These are phyloP conservation scores for Rhabdomys pumilio DNA, from an alignment of 2,797 vertebrate genomes.

Conservation along the genomic window DNA sequence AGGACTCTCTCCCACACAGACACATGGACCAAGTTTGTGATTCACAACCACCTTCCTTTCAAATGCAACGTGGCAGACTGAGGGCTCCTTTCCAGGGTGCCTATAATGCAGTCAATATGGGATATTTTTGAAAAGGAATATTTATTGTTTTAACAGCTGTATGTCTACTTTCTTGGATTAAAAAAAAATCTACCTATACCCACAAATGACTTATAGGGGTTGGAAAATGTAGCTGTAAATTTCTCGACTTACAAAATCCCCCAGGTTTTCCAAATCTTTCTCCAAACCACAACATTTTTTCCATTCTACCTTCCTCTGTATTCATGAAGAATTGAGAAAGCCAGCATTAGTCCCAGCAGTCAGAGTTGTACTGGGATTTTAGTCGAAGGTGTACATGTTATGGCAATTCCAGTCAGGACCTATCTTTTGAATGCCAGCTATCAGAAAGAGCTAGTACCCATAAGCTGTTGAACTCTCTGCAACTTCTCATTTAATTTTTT, in stretches of 20 bases:
- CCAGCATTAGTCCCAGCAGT: not conserved
- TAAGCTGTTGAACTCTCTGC: constrained; percentile 35
- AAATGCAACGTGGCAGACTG: constrained; percentile 73
- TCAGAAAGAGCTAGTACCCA: not conserved
- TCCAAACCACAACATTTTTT: constrained; percentile 75
- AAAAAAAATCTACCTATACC: constrained; percentile 64
- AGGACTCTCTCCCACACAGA: not conserved
- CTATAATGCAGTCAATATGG: constrained; percentile 67
- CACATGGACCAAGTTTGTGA: constrained; percentile 5
- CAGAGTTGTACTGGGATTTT: constrained; percentile 52
- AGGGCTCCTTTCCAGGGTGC: constrained; percentile 69
- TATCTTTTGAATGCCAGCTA: not conserved
- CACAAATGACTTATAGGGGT: constrained; percentile 73
- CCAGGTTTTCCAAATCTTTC: constrained; percentile 65
- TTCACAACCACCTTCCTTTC: constrained; percentile 1
- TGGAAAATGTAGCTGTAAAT: constrained; percentile 74
- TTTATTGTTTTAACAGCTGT: constrained; percentile 82
- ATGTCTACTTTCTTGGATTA: constrained; percentile 66
- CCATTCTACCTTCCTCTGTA: constrained; percentile 57
- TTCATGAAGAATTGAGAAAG: constrained; percentile 29
- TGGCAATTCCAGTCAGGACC: not conserved
- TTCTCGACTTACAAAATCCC: constrained; percentile 67
- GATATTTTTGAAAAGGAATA: constrained; percentile 59
- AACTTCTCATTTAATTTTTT: constrained; percentile 17
- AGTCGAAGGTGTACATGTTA: not conserved